Percentiles rank a stretch among this genome's conserved stretches.
Conservation (phyloP, 2,113 vertebrate species). For the Tursiops truncatus region DNA sequence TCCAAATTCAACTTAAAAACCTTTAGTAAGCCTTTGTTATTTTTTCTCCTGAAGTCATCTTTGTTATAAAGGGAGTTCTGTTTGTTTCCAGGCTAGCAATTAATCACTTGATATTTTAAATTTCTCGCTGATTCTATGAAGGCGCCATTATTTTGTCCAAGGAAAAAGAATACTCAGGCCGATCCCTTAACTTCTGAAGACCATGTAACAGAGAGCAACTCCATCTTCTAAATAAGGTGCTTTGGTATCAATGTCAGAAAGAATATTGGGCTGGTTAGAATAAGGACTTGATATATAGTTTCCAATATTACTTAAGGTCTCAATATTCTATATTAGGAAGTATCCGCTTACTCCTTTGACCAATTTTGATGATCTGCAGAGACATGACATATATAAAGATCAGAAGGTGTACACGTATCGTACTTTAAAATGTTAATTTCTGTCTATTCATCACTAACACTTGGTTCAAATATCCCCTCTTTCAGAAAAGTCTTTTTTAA, state of each 20-base stretch:
- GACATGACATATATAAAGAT: background rate
- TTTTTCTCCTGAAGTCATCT: background rate
- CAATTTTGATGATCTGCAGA: background rate
- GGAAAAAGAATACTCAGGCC: background rate
- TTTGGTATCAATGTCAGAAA: background rate
- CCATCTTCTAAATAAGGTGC: background rate
- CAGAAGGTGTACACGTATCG: background rate
- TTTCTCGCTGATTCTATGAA: background rate
- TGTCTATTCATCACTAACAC: background rate
- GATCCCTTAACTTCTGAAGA: background rate
- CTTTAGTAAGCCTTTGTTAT: background rate
- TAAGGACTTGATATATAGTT: background rate
- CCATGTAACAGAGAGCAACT: background rate
- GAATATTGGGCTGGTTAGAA: background rate
- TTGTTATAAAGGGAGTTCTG: background rate
- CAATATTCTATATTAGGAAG: background rate
- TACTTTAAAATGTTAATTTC: background rate
- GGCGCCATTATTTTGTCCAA: background rate
- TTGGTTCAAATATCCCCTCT: background rate
- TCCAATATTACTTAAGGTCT: background rate
- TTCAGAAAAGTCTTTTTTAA: background rate
- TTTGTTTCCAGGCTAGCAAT: background rate
- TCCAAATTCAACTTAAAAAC: background rate
- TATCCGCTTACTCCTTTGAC: background rate
- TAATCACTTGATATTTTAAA: background rate